Conservation (phyloP, 2,888 invertebrate genomes). For the Nasonovia ribisnigri region DNA sequence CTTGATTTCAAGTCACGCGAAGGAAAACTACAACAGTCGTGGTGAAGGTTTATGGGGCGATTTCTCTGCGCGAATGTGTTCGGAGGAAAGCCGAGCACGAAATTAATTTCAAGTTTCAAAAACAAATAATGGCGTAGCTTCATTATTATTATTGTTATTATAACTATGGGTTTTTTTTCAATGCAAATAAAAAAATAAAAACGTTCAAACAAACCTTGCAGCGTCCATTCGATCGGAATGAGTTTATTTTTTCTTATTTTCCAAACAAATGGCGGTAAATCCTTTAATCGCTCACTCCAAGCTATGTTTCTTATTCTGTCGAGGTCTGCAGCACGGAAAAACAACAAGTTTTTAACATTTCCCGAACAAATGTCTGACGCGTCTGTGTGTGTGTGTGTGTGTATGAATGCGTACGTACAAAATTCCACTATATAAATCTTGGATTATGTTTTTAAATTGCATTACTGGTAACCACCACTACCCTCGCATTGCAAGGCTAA, state of each 20-base stretch:
- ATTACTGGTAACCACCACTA: constrained; percentile 30
- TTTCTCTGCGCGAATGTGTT: neutral
- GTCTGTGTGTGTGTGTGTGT: constrained; percentile 21
- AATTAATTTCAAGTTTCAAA: constrained; percentile 53
- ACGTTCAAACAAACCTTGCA: constrained; percentile 30
- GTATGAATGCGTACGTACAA: constrained; percentile 36
- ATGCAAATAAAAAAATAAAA: constrained; percentile 25
- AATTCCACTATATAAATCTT: constrained; percentile 48
- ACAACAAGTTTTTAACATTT: constrained; percentile 53
- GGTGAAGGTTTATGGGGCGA: neutral
- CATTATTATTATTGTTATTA: neutral
- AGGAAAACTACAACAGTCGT: neutral
- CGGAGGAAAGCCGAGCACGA: neutral
- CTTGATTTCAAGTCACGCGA: neutral
- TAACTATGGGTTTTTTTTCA: neutral
- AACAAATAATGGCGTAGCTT: constrained; percentile 13
- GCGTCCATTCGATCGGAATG: constrained; percentile 19
- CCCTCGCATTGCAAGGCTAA: constrained; percentile 1
- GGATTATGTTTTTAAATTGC: constrained; percentile 64
- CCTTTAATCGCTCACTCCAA: constrained; percentile 56
- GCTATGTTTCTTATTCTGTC: constrained; percentile 30
- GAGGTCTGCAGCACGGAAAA: neutral
- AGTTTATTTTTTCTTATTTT: constrained; percentile 24
- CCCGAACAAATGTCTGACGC: constrained; percentile 17
- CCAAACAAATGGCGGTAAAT: constrained; percentile 40